phyloP scores from a whole-genome alignment of 1,140 invertebrate species.

The Lordiphosa mommai region DNA sequence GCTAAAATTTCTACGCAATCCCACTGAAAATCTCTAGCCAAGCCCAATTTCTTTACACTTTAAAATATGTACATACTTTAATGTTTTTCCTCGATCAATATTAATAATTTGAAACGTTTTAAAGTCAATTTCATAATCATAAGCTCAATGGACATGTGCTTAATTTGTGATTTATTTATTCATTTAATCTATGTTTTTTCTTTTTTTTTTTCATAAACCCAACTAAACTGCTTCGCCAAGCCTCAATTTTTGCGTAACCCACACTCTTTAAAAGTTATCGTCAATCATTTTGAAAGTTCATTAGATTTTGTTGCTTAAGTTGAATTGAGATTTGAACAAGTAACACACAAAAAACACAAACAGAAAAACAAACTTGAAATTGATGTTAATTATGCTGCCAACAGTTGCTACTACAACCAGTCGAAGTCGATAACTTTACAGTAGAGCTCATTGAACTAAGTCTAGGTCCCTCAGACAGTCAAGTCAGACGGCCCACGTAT shows the following conservation, averaged over 20 bases:
- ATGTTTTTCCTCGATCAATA: too few species aligned
- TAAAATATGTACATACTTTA: too few species aligned
- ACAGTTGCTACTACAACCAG: slow-evolving; percentile 45
- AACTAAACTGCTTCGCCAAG: slow-evolving; percentile 20
- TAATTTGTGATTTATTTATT: too few species aligned
- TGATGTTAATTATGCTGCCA: slow-evolving; percentile 67
- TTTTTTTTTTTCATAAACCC: too few species aligned
- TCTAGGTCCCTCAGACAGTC: slow-evolving; percentile 24
- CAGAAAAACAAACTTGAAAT: slow-evolving; percentile 36
- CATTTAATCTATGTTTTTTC: too few species aligned
- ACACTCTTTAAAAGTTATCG: slow-evolving; percentile 15
- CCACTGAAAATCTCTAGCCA: too few species aligned
- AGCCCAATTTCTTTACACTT: too few species aligned
- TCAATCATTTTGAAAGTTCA: slow-evolving; percentile 57
- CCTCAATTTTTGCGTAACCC: slow-evolving; percentile 19
- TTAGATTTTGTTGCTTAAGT: slow-evolving; percentile 44
- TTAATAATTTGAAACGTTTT: too few species aligned
- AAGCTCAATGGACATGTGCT: too few species aligned
- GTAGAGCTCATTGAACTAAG: slow-evolving; percentile 61
- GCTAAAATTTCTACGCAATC: too few species aligned
- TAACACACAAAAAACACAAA: slow-evolving; percentile 22
- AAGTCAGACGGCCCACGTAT: background rate
- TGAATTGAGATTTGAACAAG: slow-evolving; percentile 36
- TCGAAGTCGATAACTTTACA: slow-evolving; percentile 31
- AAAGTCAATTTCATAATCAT: too few species aligned